Conservation (phyloP, 2,888 invertebrate species). For the Drosophila buzzatii region DNA sequence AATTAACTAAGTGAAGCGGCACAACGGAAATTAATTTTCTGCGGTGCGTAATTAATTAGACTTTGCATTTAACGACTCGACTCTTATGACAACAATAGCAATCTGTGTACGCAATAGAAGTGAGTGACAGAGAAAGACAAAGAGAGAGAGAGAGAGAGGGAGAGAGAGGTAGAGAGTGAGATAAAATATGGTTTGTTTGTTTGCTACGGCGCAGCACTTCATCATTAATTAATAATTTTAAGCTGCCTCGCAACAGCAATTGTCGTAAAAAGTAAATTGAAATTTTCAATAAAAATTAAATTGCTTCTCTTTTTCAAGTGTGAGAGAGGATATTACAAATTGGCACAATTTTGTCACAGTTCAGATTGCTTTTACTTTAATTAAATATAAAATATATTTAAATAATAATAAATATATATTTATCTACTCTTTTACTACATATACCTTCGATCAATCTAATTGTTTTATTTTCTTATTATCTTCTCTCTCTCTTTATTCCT, state of each 20-base stretch:
- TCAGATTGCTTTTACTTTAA: no score
- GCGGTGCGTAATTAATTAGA: conserved; percentile 71
- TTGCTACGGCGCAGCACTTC: background rate
- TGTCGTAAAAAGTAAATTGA: conserved; percentile 4
- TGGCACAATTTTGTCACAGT: background rate
- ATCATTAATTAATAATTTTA: conserved; percentile 34
- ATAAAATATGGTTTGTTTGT: background rate
- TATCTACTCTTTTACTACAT: no score
- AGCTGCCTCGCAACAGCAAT: conserved; percentile 23
- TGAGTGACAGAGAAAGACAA: background rate
- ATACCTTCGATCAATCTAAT: background rate
- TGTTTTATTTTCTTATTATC: background rate
- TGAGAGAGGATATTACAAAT: background rate
- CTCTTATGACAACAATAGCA: conserved; percentile 27
- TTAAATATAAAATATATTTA: no score
- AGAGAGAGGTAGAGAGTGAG: no score
- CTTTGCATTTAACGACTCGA: conserved; percentile 40
- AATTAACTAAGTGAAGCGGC: conserved; percentile 20
- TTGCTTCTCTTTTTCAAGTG: background rate
- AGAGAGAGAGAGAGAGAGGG: background rate
- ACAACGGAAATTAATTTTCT: conserved; percentile 61
- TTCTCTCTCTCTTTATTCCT: background rate
- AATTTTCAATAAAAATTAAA: conserved; percentile 6
- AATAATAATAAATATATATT: no score
- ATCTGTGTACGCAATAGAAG: background rate